Base-by-base conservation (phyloP, 2,797 vertebrate species). In the Cottoperca gobio region DNA sequence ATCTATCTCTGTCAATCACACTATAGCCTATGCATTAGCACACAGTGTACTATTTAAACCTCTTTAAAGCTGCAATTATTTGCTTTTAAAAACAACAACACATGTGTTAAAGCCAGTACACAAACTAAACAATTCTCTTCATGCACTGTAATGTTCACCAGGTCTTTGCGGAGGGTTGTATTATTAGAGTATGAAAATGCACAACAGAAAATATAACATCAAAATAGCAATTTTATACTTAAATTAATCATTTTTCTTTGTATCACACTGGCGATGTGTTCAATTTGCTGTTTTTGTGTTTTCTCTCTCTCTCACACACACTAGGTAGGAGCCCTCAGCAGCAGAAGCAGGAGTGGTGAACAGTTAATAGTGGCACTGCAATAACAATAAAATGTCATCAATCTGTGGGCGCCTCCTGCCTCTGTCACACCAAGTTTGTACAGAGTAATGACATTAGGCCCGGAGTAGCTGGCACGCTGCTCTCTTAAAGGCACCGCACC, bases 321-420 rank as follows among this genome's bases (percentile, higher is more conserved):
- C 78, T 83, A 94, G 92, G 92, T 94, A 88, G 87, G 81, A 91
- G 89, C 86, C 90, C 85, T 92, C 86, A 90, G 90, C 89, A 91
- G 88, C 91, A 89, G 80, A 86, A 86, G 88, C 94, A 91, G 89
- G 92, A 94, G 89, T 94, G 91, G 88, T 88, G 91, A 94, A 94
- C 94, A 94, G 93, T 95, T 95, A 95, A 96, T 95, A 94, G 94
- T 93, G 94, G 93, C 90, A 89, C 93, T 93, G 94, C 95, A 96
- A 95, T 95, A 95, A 95, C 94, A 96, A 95, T 95, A 95, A 96
- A 96, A 96, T 95, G 95, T 95, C 95, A 95, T 96, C 95, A 96
- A 95, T 95, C 95, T 96, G 94, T 92, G 87, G 90, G 88, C 87
- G 94, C 94, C 94, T 95, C 94, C 94, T 94, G 94, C 95, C 91